Evolutionary conservation across 2,113 vertebrate species (phyloP).

Genomic region (Blennius ocellaris): DNA sequence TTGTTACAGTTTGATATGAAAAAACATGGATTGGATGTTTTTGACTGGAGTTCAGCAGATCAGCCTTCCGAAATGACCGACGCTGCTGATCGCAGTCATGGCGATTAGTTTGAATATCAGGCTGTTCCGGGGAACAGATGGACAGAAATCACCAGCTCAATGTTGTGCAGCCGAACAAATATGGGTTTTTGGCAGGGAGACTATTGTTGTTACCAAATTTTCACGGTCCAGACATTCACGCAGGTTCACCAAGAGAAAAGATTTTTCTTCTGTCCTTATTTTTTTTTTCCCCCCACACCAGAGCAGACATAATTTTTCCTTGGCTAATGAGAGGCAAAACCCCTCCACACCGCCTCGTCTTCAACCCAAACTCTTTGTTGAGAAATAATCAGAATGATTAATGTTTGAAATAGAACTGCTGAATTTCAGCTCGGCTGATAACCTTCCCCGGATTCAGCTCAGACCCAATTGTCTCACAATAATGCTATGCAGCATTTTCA

Average conservation of each 20-base stretch:
- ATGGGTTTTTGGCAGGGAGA: conserved; percentile 67
- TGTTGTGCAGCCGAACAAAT: conserved; percentile 75
- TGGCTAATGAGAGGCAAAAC: conserved; percentile 54
- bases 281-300: not conserved
- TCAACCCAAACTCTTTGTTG: conserved; percentile 60
- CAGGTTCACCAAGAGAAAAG: conserved; percentile 54
- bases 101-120: conserved; percentile 69
- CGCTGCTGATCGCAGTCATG: conserved; percentile 49
- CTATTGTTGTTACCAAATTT: conserved; percentile 65
- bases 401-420: conserved; percentile 56
- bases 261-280: conserved; percentile 11
- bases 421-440: conserved; percentile 58
- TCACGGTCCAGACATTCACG: conserved; percentile 52
- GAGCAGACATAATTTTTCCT: conserved; percentile 54
- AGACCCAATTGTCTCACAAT: conserved; percentile 65
- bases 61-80: conserved; percentile 31
- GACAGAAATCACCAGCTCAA: conserved; percentile 75
- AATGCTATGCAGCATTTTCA: conserved; percentile 53
- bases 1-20: conserved; percentile 5
- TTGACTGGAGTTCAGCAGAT: conserved; percentile 46
- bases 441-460: conserved; percentile 60
- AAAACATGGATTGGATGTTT: conserved; percentile 30
- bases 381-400: conserved; percentile 69
- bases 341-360: not conserved
- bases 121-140: conserved; percentile 73